Conservation (phyloP, 2,797 vertebrate species). For the Acomys russatus region DNA sequence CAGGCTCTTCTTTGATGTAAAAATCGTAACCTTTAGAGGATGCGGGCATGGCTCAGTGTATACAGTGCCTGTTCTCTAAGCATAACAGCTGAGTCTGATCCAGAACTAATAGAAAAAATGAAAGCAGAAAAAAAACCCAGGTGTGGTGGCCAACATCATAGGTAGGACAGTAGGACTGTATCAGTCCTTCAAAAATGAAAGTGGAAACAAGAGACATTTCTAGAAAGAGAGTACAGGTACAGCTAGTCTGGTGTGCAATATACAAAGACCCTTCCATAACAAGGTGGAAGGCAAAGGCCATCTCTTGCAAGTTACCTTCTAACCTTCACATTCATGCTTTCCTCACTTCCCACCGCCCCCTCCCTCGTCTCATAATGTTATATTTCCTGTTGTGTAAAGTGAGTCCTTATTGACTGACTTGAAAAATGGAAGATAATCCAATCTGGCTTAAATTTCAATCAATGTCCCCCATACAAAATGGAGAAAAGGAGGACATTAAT, state of each 20-base stretch:
- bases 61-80: not conserved
- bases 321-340: too few species aligned
- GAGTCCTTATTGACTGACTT: not conserved
- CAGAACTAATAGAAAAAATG: not conserved
- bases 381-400: slow-evolving; percentile 32
- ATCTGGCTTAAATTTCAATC: slow-evolving; percentile 35
- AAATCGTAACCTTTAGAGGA: not conserved
- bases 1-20: not conserved
- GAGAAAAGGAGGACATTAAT: slow-evolving; percentile 7
- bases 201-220: not conserved
- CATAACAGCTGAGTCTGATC: not conserved
- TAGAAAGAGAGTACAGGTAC: not conserved
- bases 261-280: not conserved
- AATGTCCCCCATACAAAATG: slow-evolving; percentile 9
- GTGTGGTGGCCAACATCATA: not conserved
- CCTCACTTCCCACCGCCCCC: too few species aligned
- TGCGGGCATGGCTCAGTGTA: too few species aligned
- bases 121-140: not conserved
- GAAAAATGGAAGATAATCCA: slow-evolving; percentile 29
- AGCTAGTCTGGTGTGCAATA: not conserved
- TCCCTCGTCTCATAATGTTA: not conserved
- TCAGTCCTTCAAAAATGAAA: not conserved
- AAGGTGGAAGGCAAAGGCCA: not conserved
- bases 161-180: not conserved
- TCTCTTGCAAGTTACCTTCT: not conserved